Base-by-base conservation (phyloP, 1,140 invertebrate species). In the Drosophila yakuba region DNA sequence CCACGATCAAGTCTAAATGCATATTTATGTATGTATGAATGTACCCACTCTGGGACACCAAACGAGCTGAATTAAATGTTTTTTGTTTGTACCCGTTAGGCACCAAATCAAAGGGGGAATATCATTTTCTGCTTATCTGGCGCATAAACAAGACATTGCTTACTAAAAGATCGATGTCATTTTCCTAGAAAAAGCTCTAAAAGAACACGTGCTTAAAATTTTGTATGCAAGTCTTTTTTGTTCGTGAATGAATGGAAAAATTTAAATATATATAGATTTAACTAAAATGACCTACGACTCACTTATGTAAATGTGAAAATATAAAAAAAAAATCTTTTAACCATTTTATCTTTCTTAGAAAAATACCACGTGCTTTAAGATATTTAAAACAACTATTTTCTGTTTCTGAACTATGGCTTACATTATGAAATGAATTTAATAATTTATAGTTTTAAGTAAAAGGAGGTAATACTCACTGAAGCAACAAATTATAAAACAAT, bases 1-100 rank as follows among this genome's bases (percentile, higher is more conserved):
- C 45, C 32, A 39, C 28, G 20, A 12, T 14, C 20, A 35, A 67
- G 57, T 57, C 66, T 56, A 72, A 72, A 71, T 56, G 10, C 32
- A 32, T 32, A 32, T 8, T 2, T 32, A 32, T 1, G 8, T 32
- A 10, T 2, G 2, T 32, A 32, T 32, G 6, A 8, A 7, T 7
- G 8, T 10, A 32, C 51, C 15, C 41, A 39, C 51, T 58, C 52
- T 50, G 58, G 43, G 51, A 69, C 47, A 63, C 25, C 20, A 36
- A 52, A 68, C 43, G 51, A 66, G 58, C 17, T 23, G 66, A 41
- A 43, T 36, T 17, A 25, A 47, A 38, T 4, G 51, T 47, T 55
- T 56, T 62, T 15, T 23, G 3, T 20, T 63, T 15, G 4, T 38
- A 52, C 50, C 25, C 14, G 35, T 47, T 36, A 39, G 52, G 25